Evolutionary conservation across 2,888 invertebrate species (phyloP), one percentile per base, ranked within the genome.

Genomic region (Lasius platythorax): DNA sequence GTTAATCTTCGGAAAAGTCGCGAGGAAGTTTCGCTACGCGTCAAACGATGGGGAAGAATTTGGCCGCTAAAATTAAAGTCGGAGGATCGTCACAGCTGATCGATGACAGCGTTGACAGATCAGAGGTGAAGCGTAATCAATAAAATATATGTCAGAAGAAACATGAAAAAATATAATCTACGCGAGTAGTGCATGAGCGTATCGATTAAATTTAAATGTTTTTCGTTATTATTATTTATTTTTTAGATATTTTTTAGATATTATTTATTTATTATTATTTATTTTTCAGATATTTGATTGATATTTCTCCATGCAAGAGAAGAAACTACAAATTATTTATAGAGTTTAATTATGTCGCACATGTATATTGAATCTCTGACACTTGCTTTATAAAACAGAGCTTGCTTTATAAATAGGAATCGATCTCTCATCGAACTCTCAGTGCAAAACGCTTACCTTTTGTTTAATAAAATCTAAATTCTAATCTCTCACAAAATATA

Each of bases 1-100:
- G 56, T 72, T 37, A 46, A 64, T 33, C 1, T 46, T 37, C 23
- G 64, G 33, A 76, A 76, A 64, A 50, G 9, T 37, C 3, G 8
- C 46, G 63, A 64, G 18, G 28, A 53, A 53, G 30, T 6, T 30
- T 15, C 18, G 37, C 11, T 53, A 33, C 33, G 23, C 23, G 23
- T n/a, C 53, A 18, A 53, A 23, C 2, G 15, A 3, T 6, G 18
- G 43, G 28, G 28, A 56, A 78, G 53, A 30, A 56, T 78, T 40
- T 37, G 12, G 0, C 9, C 28, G 18, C 18, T 76, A 68, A 78
- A 76, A 76, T 76, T 76, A 40, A 28, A 76, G 8, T 56, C 40
- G 4, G 8, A 67, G 23, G 4, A 40, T 4, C 2, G 15, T 66
- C 46, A 53, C 23, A 23, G 23, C 4, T 11, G n/a, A 56, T 58